Base-by-base conservation (phyloP, 2,113 vertebrate genomes). In the Bufo gargarizans region DNA sequence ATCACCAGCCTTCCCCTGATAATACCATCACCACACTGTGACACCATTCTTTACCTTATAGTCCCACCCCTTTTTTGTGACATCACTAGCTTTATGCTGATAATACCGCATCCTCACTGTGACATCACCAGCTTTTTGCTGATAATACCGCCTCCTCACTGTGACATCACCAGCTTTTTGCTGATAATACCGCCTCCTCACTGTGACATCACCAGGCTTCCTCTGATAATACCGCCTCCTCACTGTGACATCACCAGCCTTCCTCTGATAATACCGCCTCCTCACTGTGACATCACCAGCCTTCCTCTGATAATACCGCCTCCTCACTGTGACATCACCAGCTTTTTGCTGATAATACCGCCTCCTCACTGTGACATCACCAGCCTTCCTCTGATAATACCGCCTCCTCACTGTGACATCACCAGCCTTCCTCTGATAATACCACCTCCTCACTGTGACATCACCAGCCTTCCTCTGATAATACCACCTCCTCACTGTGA, bases 271-370 rank as follows among this genome's bases (percentile, higher is more conserved):
- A 9, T 9, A 53, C 53, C 53, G 53, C 53, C 53, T 33, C 53
- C 53, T 53, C 5, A 6, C 53, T 53, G 5, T 53, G 53, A 53
- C 53, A 53, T 53, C 65, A 33, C 65, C 10, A 33, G 65, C n/a
- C n/a, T 69, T 1, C 0, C 8, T 1, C 65, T 33, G 8, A 33
- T 12, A 69, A 69, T 33, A 22, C n/a, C 65, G 10, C 65, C 11
- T 33, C n/a, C 65, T 69, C 65, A 69, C 65, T 69, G 65, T 69
- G 65, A 69, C n/a, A 69, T 69, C 65, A 69, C 65, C 10, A 33
- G 65, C n/a, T 22, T 53, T 33, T 69, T 10, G 2, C n/a, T 33
- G 65, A 33, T 33, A 69, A 33, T 4, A 22, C n/a, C 65, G 4
- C 22, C 3, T 33, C 53, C 53, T 53, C 53, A 5, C 53, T 53